Base-by-base conservation (phyloP, 2,797 vertebrate species). In the Lepilemur ruficaudatus region DNA sequence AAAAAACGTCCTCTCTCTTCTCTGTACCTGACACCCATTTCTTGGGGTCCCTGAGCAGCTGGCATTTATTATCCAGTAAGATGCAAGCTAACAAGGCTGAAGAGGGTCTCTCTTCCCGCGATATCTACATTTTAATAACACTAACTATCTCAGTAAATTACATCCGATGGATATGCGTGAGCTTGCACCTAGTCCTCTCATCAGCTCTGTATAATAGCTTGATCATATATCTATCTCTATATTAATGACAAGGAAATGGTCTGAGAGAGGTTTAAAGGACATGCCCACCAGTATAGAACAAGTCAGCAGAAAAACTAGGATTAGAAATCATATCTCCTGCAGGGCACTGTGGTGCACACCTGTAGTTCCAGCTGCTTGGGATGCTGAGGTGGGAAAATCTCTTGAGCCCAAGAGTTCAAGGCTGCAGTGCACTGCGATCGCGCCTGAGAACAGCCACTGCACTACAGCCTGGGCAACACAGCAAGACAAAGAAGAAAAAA, bases 121-220 rank as follows among this genome's bases (percentile, higher is more conserved):
- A 32, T 25, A 79, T 57, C 43, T 75, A 87, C 22, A 65, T 78
- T 94, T 89, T 85, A 88, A 61, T 82, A 96, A 73, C 25, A 94
- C 5, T 70, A 57, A 95, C 7, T 76, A 63, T 70, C 63, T 88
- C 78, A 81, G 52, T 80, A 87, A 76, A 46, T 75, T 93, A 52
- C 32, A 75, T 46, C 76, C 76, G 55, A 61, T 32, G 41, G 32
- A 67, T 72, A 91, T n/a, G 90, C 92, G 10, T 59, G 87, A 85
- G 46, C 59, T 92, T 67, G 92, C 35, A 50, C 61, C 73, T 92
- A 94, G 57, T 72, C 11, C 14, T 92, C 30, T 89, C 18, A 48
- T 28, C 50, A 91, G 38, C 55, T 88, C 67, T 90, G 35, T 61
- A 41, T 73, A 61, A 35, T 82, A 85, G 65, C 38, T 38, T 70